Evolutionary conservation across 2,113 vertebrate species (phyloP), one percentile per base, ranked within the genome.

Genomic region (Hippoglossus stenolepis): DNA sequence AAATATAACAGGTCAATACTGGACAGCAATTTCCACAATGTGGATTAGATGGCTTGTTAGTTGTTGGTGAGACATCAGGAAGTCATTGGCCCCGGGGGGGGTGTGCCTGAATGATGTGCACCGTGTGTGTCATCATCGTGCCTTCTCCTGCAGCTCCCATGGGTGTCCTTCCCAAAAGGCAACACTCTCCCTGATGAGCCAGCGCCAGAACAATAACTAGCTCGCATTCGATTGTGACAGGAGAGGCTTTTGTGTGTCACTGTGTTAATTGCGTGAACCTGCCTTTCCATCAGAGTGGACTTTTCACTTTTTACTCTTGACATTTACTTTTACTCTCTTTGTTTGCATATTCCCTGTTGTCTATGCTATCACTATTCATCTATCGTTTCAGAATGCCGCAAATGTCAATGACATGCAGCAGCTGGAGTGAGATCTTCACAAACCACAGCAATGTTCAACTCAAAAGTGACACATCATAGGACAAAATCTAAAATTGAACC

Each of bases 171-270:
- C 80, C 85, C 86, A n/a, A 73, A 61, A 84, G 85, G 31, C 73
- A 69, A 83, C 87, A 90, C 85, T 90, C 80, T 84, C 75, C 80
- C 64, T 73, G 86, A 90, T 90, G 91, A 92, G 79, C 31, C 71
- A 13, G 73, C 75, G 38, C 38, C 58, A 68, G 54, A 82, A 79
- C 83, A 86, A 85, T 89, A 77, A 82, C 60, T 17, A 71, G 71
- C 63, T 18, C 21, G 24, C 69, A 21, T 58, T 45, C n/a, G 15
- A 26, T 75, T 70, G 58, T 56, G 47, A 49, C 40, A 73, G 59
- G 18, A 15, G 13, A 5, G 9, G 4, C 60, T 74, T 75, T 77
- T 15, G 65, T 45, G 58, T 38, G 56, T 17, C n/a, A 23, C 1
- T 58, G 62, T 56, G 62, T 82, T 85, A 77, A 80, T 65, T 47